Percentiles rank a stretch among this genome's conserved stretches.
Conservation (phyloP, 1,140 invertebrate species). For the Drosophila mauritiana region DNA sequence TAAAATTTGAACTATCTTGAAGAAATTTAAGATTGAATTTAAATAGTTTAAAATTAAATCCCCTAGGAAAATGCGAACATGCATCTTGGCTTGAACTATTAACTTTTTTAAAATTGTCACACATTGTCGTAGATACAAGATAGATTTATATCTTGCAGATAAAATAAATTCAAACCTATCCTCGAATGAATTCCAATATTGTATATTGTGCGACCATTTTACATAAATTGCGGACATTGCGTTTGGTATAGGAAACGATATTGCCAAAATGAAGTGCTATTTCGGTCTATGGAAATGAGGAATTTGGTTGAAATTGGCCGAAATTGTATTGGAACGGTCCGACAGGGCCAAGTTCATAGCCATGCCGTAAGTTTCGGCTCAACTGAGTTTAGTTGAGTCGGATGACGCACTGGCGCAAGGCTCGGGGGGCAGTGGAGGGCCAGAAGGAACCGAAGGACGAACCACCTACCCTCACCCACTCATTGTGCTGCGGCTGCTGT, state of each 20-base stretch:
- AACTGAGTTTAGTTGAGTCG: slow-evolving; percentile 16
- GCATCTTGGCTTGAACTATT: too few relatives aligned
- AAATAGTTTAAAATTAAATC: too few relatives aligned
- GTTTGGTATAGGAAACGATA: background rate
- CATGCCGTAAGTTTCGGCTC: slow-evolving; percentile 4
- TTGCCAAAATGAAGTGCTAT: slow-evolving; percentile 7
- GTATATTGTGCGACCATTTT: background rate
- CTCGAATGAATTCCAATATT: background rate
- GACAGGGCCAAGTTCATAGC: background rate
- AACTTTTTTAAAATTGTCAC: too few relatives aligned
- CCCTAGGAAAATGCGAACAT: too few relatives aligned
- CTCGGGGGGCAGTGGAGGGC: slow-evolving; percentile 1
- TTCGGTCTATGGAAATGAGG: slow-evolving; percentile 7
- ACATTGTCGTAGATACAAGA: too few relatives aligned
- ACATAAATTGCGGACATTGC: slow-evolving; percentile 4
- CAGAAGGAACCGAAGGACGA: slow-evolving; percentile 6
- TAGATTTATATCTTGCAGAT: background rate
- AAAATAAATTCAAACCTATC: background rate
- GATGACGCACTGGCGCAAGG: slow-evolving; percentile 30
- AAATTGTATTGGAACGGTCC: background rate
- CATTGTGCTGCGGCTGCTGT: slow-evolving; percentile 42
- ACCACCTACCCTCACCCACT: slow-evolving; percentile 37
- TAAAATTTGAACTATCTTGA: too few relatives aligned
- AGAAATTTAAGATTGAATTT: too few relatives aligned
- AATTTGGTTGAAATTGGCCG: slow-evolving; percentile 1